A percentile compares a stretch with the other conserved stretches of the same genome.
These are phyloP conservation scores for Falco rusticolus DNA, from an alignment of 2,797 vertebrate genomes.

Conservation along the genomic window DNA sequence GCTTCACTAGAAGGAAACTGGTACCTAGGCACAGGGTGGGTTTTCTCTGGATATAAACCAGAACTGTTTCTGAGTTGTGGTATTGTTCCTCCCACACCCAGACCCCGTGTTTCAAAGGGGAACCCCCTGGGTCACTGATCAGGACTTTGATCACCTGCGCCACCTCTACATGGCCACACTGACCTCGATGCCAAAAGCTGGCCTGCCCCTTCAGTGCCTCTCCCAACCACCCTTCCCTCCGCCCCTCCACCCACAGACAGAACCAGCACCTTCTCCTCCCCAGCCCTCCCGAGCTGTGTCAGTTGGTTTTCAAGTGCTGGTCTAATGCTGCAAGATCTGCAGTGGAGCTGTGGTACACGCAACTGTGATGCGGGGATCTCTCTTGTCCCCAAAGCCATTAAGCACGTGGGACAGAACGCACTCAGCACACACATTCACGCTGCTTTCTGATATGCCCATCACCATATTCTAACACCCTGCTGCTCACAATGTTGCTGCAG, in stretches of 20 bases:
- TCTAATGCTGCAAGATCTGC: background rate
- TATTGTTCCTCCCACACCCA: background rate
- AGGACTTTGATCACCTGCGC: background rate
- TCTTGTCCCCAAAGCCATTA: background rate
- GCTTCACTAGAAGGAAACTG: background rate
- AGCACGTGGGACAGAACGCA: background rate
- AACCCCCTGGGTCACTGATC: background rate
- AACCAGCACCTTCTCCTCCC: background rate
- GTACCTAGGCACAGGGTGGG: background rate
- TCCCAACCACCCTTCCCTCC: background rate
- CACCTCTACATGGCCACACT: background rate
- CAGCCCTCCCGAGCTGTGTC: background rate
- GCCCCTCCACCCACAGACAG: background rate
- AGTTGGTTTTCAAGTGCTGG: background rate
- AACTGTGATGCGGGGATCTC: rapidly evolving
- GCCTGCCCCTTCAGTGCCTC: background rate
- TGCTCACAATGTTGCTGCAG: background rate
- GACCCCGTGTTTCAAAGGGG: background rate
- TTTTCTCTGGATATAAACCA: background rate
- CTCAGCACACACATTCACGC: rapidly evolving
- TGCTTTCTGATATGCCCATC: background rate
- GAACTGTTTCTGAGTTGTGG: background rate
- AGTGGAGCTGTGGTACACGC: background rate
- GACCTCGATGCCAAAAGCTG: background rate
- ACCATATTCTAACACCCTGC: background rate